Percentiles rank a stretch among this genome's conserved stretches.
Conservation (phyloP, 2,113 vertebrate genomes). For the Chlamydotis undulata region DNA sequence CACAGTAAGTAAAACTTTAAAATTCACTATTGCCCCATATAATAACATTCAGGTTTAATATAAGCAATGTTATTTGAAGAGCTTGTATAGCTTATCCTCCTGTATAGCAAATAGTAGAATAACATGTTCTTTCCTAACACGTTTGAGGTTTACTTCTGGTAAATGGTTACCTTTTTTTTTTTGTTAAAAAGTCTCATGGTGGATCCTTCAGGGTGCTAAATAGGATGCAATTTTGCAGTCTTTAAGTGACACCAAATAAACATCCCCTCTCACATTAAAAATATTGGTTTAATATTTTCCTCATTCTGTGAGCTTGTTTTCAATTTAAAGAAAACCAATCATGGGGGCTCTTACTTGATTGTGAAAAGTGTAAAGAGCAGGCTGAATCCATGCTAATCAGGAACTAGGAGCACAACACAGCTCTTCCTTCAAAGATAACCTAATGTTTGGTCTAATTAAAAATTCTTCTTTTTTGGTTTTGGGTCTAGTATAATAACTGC, state of each 20-base stretch:
- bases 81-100: not conserved
- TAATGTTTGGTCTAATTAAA: not conserved
- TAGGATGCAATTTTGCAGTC: not conserved
- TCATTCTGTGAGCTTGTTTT: not conserved
- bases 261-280: not conserved
- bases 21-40: not conserved
- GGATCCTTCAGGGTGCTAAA: not conserved
- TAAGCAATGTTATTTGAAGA: not conserved
- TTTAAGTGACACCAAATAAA: not conserved
- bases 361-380: not conserved
- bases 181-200: not conserved
- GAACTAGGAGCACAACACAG: not conserved
- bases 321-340: not conserved
- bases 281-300: not conserved
- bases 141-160: not conserved
- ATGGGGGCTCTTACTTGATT: not conserved
- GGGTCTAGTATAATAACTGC: not conserved
- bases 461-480: not conserved
- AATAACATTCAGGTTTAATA: not conserved
- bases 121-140: not conserved
- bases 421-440: not conserved
- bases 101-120: not conserved
- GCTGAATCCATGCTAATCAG: not conserved
- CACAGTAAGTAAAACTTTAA: not conserved
- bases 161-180: not conserved